These are phyloP conservation scores for Boloria selene DNA, from an alignment of 2,888 invertebrate genomes.

Conservation along the genomic window DNA sequence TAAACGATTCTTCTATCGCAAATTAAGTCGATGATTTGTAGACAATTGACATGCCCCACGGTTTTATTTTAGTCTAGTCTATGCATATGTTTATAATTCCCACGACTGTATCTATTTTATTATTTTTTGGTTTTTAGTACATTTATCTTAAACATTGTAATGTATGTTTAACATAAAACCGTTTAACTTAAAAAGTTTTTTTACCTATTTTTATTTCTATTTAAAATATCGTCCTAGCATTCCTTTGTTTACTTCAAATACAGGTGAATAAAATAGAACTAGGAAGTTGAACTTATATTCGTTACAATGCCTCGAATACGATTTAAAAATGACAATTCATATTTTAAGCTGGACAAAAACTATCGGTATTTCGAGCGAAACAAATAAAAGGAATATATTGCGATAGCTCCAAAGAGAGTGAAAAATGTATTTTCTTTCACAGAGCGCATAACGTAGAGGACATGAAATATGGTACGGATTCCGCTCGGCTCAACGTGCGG, in stretches of 20 bases:
- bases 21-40: too few relatives aligned
- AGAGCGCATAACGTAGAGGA: conserved; percentile 77
- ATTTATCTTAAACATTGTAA: too few relatives aligned
- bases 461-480: conserved; percentile 80
- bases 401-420: conserved; percentile 73
- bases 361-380: conserved; percentile 44
- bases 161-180: too few relatives aligned
- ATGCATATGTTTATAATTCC: too few relatives aligned
- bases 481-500: conserved; percentile 73
- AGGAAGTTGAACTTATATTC: neutral
- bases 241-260: conserved; percentile 2
- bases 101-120: too few relatives aligned
- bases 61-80: too few relatives aligned
- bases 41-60: too few relatives aligned
- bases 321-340: conserved; percentile 25
- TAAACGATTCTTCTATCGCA: too few relatives aligned
- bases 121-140: too few relatives aligned
- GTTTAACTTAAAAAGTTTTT: too few relatives aligned
- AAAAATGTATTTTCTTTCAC: conserved; percentile 81
- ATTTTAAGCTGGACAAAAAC: conserved; percentile 27
- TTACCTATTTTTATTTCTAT: too few relatives aligned
- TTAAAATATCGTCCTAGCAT: neutral
- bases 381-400: conserved; percentile 64
- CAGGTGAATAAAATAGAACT: conserved; percentile 10
- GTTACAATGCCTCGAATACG: conserved; percentile 13